Conservation (phyloP, 2,113 vertebrate genomes). For the Cinclus mexicanus region DNA sequence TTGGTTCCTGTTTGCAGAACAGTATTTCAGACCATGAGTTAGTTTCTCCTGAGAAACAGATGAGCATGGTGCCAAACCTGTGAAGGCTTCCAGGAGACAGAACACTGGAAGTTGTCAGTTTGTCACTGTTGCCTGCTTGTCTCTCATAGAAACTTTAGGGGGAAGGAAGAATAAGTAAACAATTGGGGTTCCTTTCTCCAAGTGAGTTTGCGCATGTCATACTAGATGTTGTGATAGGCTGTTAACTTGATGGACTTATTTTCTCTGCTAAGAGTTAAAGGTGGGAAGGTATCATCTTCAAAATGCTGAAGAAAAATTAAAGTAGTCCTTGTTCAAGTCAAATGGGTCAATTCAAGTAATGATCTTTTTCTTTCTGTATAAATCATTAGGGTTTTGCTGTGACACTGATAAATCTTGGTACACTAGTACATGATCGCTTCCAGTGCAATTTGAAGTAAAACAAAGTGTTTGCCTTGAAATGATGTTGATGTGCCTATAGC, state of each 20-base stretch:
- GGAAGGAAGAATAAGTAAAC: background rate
- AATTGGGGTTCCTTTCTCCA: background rate
- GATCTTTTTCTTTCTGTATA: background rate
- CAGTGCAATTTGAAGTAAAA: background rate
- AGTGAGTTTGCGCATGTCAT: background rate
- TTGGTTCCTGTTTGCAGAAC: slow-evolving; percentile 3
- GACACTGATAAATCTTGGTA: background rate
- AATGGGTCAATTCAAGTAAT: background rate
- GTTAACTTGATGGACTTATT: background rate
- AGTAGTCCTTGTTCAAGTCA: background rate
- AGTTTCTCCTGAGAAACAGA: slow-evolving; percentile 23
- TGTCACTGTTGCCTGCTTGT: background rate
- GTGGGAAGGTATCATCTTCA: background rate
- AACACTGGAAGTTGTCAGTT: background rate
- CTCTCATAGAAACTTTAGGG: background rate
- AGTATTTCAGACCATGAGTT: background rate
- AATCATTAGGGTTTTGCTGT: background rate
- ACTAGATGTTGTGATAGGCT: background rate
- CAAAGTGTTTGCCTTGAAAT: background rate
- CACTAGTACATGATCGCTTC: background rate
- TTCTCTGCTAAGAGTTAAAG: background rate
- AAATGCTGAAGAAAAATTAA: background rate
- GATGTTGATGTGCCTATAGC: background rate
- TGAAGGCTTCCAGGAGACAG: background rate
- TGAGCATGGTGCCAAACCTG: background rate